Base-by-base conservation (phyloP, 2,113 vertebrate genomes). In the Pteronura brasiliensis region DNA sequence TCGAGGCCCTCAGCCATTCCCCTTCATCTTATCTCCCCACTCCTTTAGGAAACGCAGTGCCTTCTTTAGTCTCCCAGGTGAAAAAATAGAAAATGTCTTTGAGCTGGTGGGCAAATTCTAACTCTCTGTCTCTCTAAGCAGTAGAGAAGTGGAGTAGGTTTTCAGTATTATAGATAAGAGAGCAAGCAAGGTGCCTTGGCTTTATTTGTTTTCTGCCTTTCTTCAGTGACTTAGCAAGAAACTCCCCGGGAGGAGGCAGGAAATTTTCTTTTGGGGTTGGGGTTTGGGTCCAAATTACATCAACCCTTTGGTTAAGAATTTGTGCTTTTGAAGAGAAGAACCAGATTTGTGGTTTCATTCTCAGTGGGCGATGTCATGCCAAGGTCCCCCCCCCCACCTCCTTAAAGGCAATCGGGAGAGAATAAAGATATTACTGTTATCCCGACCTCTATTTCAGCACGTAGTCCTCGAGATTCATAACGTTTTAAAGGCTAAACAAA, bases 201-300 rank as follows among this genome's bases (percentile, higher is more conserved):
- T 95, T 98, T 94, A 97, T 98, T 96, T 96, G 89, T 97, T 96
- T 65, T 65, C 71, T 79, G 42, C 87, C 74, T 96, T 97, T 96
- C 71, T 97, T 90, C 85, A 74, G 97, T 98, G 98, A 98, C 97
- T 98, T 98, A 92, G 98, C 98, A 98, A 97, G 97, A 98, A 98
- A 97, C 97, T 98, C 94, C 65, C 47, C 79, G 94, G 90, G 34
- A 96, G 79, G 80, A 93, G 77, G 61, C 72, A 90, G 92, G 83
- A 95, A 55, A 84, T 95, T 96, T 95, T 95, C 61, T 69, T 34
- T 82, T 42, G 52, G 74, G 67, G 1, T 81, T 90, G 74, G 55
- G 72, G 17, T 90, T 90, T 88, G 79, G 20, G 5, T 61, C 86
- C 90, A 89, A 7, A 93, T 88, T 65, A 27, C 89, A 65, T 72